phyloP scores from a whole-genome alignment of 1,140 invertebrate species.

The Aphelinus certus region DNA sequence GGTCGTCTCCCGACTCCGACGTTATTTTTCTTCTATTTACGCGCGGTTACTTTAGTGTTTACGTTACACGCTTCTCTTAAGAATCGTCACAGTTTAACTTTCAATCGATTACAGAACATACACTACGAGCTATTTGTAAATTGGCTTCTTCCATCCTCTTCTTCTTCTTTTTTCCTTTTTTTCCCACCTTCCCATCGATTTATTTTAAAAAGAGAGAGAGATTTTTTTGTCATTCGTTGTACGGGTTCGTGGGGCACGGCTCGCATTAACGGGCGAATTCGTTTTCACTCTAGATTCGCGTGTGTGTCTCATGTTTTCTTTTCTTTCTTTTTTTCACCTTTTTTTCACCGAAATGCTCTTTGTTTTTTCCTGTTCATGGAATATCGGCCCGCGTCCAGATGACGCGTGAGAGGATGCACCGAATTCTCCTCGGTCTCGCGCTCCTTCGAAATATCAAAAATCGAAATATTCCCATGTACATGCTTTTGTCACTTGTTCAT shows the following conservation, averaged over 20 bases:
- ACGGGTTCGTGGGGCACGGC: constrained; percentile 58
- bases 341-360: constrained; percentile 10
- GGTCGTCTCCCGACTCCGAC: constrained; percentile 30
- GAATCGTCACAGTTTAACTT: constrained; percentile 52
- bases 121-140: constrained; percentile 66
- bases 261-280: constrained; percentile 44
- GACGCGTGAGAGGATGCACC: constrained; percentile 27
- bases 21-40: constrained; percentile 53
- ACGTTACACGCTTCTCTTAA: constrained; percentile 36
- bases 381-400: constrained; percentile 11
- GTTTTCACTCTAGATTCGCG: constrained; percentile 28
- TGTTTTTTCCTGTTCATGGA: not conserved
- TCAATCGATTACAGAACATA: constrained; percentile 67
- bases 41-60: constrained; percentile 41
- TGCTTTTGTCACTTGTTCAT: constrained; percentile 29
- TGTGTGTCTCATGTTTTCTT: constrained; percentile 11
- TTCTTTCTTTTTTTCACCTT: constrained; percentile 12
- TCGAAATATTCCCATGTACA: not conserved
- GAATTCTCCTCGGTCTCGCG: not conserved
- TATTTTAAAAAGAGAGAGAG: constrained; percentile 49
- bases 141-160: constrained; percentile 51
- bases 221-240: constrained; percentile 41
- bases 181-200: constrained; percentile 47
- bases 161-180: constrained; percentile 50
- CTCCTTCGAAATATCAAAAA: not conserved